Base-by-base conservation (phyloP, 2,113 vertebrate genomes). In the Uropsilus gracilis region DNA sequence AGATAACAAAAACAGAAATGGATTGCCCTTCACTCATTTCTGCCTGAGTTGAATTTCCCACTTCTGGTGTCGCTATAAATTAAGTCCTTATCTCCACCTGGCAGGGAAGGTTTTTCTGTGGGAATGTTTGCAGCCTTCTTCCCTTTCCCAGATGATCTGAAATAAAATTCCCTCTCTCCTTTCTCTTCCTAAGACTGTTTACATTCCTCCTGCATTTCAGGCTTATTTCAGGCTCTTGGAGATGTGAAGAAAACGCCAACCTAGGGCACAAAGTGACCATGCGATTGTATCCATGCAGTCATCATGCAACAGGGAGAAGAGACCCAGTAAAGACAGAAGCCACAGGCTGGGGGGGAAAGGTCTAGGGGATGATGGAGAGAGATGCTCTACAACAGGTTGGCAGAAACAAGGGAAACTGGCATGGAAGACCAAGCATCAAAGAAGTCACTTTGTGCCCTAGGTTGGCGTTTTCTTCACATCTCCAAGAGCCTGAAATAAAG, bases 201-300 rank as follows among this genome's bases (percentile, higher is more conserved):
- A 84, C 44, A 81, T 75, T 96, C 44, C 28, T 17, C 86, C 83
- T n/a, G n/a, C n/a, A n/a, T n/a, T n/a, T n/a, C n/a, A n/a, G n/a
- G n/a, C n/a, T 81, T 69, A 69, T 75, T 53, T 78, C 39, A 90
- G 61, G 28, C 69, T 72, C 55, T n/a, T 32, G 48, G n/a, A 68
- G 39, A 69, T 46, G 34, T 8, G 30, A 93, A 16, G 20, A 68
- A 63, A 83, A 63, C 53, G 53, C n/a, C 55, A 72, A 46, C 32
- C 16, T 8, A 6, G 3, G n/a, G 26, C 4, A 0, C 44, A 24
- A 12, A 12, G 32, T 3, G 32, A 48, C 57, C n/a, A n/a, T n/a
- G n/a, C 72, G 34, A 9, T 22, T 55, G 12, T 66, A 89, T 39
- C 42, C 61, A n/a, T 50, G 48, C 26, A 53, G 16, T 37, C 44